These are phyloP conservation scores for Mungos mungo DNA, from an alignment of 2,113 vertebrate species.

Conservation along the genomic window DNA sequence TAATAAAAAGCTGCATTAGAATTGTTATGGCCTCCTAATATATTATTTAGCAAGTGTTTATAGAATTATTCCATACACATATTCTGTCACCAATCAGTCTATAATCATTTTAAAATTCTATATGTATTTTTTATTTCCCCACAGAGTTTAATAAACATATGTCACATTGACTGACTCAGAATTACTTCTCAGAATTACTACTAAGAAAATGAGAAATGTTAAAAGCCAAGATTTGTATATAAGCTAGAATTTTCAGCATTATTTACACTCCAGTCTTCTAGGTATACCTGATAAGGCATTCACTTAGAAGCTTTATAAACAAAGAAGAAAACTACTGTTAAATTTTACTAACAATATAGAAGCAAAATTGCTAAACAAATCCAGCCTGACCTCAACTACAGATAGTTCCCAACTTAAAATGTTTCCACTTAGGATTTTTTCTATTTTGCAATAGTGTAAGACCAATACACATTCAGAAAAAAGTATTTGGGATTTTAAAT, in stretches of 20 bases:
- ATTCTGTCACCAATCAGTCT: not conserved
- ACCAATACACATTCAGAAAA: not conserved
- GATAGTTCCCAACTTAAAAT: not conserved
- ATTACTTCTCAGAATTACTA: not conserved
- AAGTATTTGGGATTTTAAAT: not conserved
- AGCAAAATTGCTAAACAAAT: constrained; percentile 27
- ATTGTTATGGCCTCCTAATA: not conserved
- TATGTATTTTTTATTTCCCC: not conserved
- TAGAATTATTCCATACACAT: not conserved
- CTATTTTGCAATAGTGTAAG: not conserved
- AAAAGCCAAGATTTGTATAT: not conserved
- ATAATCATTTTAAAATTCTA: not conserved
- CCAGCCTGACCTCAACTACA: constrained; percentile 4
- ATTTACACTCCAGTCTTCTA: not conserved
- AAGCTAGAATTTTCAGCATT: not conserved
- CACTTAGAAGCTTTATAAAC: not conserved
- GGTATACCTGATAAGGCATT: not conserved
- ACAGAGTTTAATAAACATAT: not conserved
- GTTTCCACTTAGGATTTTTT: not conserved
- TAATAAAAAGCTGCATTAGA: not conserved
- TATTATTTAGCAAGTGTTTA: not conserved
- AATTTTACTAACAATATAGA: not conserved
- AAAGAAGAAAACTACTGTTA: not conserved
- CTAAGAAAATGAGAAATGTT: not conserved
- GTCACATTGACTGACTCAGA: not conserved